phyloP scores from a whole-genome alignment of 1,140 invertebrate species.

The Hycleus phaleratus region DNA sequence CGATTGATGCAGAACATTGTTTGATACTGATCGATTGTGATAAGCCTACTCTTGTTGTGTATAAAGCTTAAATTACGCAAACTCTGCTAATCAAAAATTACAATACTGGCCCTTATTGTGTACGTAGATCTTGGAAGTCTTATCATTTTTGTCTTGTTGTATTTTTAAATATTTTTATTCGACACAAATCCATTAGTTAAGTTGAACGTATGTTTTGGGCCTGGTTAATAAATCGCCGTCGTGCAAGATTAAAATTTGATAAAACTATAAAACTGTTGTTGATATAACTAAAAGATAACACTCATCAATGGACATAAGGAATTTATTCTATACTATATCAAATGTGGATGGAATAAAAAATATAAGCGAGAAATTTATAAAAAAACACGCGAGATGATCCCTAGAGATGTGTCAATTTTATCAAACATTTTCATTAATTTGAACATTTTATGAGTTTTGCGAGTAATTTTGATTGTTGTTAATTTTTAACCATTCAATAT shows the following conservation, averaged over 20 bases:
- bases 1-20: too few relatives aligned
- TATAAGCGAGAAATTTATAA: too few relatives aligned
- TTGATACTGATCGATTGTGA: too few relatives aligned
- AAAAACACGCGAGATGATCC: too few relatives aligned
- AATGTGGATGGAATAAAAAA: too few relatives aligned
- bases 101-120: neutral
- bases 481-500: too few relatives aligned
- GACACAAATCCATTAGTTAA: constrained; percentile 33
- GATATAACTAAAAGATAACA: constrained; percentile 29
- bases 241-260: constrained; percentile 30
- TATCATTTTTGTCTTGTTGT: neutral
- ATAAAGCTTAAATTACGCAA: neutral
- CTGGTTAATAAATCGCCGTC: constrained; percentile 29
- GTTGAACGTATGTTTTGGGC: constrained; percentile 28
- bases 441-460: too few relatives aligned
- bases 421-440: too few relatives aligned
- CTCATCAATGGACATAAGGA: constrained; percentile 25
- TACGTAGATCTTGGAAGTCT: too few relatives aligned
- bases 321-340: neutral
- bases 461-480: too few relatives aligned
- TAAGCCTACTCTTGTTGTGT: neutral
- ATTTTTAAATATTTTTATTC: constrained; percentile 15
- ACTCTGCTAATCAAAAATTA: neutral
- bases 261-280: constrained; percentile 32
- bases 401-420: too few relatives aligned